Evolutionary conservation across 2,888 invertebrate species (phyloP).

Genomic region (Corbicula japonica): DNA sequence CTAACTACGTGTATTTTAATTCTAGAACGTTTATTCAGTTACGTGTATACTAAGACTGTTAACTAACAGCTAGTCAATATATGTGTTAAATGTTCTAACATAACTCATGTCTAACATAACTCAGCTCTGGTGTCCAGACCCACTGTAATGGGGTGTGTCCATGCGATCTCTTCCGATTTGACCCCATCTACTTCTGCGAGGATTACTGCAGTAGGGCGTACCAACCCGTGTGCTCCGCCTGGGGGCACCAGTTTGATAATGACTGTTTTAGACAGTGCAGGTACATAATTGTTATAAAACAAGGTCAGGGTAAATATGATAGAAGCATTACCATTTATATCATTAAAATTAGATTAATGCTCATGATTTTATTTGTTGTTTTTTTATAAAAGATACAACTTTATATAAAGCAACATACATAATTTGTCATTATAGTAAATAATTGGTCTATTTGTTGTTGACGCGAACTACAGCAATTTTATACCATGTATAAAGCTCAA

Average conservation of each 20-base stretch:
- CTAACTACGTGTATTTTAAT: not conserved
- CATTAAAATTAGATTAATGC: not conserved
- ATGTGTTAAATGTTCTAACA: too few species aligned
- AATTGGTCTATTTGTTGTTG: too few species aligned
- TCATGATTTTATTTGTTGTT: not conserved
- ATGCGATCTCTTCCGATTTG: constrained; percentile 9
- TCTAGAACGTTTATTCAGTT: not conserved
- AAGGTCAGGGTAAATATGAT: not conserved
- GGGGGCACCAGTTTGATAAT: constrained; percentile 41
- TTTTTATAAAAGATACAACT: too few species aligned
- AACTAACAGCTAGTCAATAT: too few species aligned
- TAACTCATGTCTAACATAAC: too few species aligned
- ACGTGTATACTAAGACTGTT: too few species aligned
- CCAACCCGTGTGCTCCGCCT: constrained; percentile 46
- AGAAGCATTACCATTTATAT: not conserved
- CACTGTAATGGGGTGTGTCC: constrained; percentile 42
- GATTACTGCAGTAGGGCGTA: constrained; percentile 15
- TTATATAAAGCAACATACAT: too few species aligned
- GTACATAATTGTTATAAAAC: constrained; percentile 19
- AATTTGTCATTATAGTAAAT: too few species aligned
- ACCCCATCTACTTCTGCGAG: constrained; percentile 40
- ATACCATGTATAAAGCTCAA: too few species aligned
- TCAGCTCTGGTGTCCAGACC: constrained; percentile 20
- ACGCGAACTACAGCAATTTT: too few species aligned
- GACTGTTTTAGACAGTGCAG: constrained; percentile 54